phyloP scores from a whole-genome alignment of 2,113 vertebrate species.

The Gallinago media region DNA sequence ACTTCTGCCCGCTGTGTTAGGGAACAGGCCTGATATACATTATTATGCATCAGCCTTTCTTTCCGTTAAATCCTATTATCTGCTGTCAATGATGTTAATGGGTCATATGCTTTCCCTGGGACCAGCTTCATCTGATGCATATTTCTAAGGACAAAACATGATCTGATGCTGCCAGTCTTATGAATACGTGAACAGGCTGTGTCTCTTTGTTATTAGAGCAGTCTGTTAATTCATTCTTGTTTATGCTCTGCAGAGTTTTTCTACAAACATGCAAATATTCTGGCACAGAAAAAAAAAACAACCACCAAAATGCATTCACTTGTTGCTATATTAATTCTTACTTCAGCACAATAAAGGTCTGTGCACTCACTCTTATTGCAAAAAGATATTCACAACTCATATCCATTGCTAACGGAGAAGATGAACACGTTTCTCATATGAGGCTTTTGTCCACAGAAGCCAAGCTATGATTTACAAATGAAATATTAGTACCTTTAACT shows the following conservation, averaged over 20 bases:
- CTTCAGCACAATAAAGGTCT: conserved; percentile 26
- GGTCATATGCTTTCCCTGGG: neutral
- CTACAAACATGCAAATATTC: neutral
- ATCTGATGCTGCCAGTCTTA: neutral
- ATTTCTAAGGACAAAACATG: neutral
- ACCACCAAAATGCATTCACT: neutral
- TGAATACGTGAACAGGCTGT: neutral
- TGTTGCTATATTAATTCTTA: neutral
- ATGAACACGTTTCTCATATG: neutral
- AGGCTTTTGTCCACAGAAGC: conserved; percentile 9
- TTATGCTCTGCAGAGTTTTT: neutral
- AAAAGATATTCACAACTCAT: neutral
- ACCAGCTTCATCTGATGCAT: neutral
- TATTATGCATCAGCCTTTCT: neutral
- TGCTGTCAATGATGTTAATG: neutral
- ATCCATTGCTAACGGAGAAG: neutral
- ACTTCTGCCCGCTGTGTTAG: neutral
- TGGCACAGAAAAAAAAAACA: neutral
- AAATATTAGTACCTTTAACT: conserved; percentile 37
- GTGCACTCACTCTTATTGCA: neutral
- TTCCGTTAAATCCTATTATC: neutral
- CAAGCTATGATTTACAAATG: conserved; percentile 44
- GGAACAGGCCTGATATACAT: neutral
- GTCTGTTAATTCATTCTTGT: neutral
- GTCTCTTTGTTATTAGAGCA: neutral